Conservation (phyloP, 2,113 vertebrate species). For the Lepisosteus osseus region DNA sequence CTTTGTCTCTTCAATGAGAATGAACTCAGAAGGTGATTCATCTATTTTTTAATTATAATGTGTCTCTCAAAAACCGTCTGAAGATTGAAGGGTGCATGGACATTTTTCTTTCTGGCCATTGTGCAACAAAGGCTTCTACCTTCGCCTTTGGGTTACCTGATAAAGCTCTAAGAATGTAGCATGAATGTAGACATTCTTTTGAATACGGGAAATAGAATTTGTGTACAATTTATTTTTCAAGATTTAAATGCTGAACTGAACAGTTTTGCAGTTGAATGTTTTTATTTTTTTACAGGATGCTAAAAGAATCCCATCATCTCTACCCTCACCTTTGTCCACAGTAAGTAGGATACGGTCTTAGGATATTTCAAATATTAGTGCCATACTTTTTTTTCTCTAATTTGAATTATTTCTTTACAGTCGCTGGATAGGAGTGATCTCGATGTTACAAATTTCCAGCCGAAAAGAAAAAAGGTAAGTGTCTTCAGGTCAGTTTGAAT, state of each 20-base stretch:
- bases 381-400: not conserved
- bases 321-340: conserved; percentile 68
- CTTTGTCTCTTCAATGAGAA: too few relatives aligned
- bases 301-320: conserved; percentile 84
- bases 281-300: conserved; percentile 74
- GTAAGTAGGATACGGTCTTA: conserved; percentile 65
- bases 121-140: too few relatives aligned
- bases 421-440: conserved; percentile 68
- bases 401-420: conserved; percentile 52
- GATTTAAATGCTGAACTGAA: not conserved
- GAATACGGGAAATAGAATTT: too few relatives aligned
- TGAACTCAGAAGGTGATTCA: too few relatives aligned
- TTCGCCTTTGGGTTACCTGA: too few relatives aligned
- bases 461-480: conserved; percentile 81
- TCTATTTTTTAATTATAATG: too few relatives aligned
- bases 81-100: too few relatives aligned
- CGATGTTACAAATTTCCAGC: conserved; percentile 59
- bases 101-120: too few relatives aligned
- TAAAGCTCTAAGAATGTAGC: too few relatives aligned
- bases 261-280: too few relatives aligned
- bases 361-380: not conserved
- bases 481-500: not conserved
- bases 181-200: too few relatives aligned
- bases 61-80: too few relatives aligned
- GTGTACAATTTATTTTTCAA: not conserved